Base-by-base conservation (phyloP, 2,113 vertebrate genomes). In the Charina bottae region DNA sequence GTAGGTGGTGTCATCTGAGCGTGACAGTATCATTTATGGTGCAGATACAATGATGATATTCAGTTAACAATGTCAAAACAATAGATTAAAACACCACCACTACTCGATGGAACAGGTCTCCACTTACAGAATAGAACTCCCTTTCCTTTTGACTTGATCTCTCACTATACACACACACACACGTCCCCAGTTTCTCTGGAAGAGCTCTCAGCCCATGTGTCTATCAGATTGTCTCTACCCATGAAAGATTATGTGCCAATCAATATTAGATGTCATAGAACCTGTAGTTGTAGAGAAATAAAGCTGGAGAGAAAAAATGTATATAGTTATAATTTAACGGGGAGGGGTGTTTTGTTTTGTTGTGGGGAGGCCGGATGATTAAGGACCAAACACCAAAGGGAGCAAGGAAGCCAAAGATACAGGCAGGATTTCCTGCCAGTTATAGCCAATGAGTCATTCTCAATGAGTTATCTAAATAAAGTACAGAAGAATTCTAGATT, bases 401-500 rank as follows among this genome's bases (percentile, higher is more conserved):
- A 19, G 6, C 56, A 53, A 60, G 11, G 26, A 37, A 90, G 37
- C 2, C 55, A 85, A 58, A 49, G 17, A n/a, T 84, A 28, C 0
- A 84, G 8, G 2, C 56, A 46, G 10, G 17, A 49, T 58, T 53
- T 85, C 28, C 10, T 85, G 19, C 17, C 3, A 21, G 62, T 59
- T 90, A 12, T 33, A 49, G 58, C 58, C 46, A 90, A 62, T 90
- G 83, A 90, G 33, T 24, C 53, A 90, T 62, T 33, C 19, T 85
- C 13, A n/a, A 59, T 46, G 56, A 64, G 2, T 19, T n/a, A 62
- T 13, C 9, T 85, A 56, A 62, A 85, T 90, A 60, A 13, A 64
- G 60, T 62, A 64, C 59, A 54, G 46, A 64, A 85, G 58, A 90
- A 54, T 37, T 85, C 9, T 90, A 62, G 83, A 85, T 62, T 54